These are phyloP conservation scores for Stercorarius parasiticus DNA, from an alignment of 2,113 vertebrate genomes.

Conservation along the genomic window DNA sequence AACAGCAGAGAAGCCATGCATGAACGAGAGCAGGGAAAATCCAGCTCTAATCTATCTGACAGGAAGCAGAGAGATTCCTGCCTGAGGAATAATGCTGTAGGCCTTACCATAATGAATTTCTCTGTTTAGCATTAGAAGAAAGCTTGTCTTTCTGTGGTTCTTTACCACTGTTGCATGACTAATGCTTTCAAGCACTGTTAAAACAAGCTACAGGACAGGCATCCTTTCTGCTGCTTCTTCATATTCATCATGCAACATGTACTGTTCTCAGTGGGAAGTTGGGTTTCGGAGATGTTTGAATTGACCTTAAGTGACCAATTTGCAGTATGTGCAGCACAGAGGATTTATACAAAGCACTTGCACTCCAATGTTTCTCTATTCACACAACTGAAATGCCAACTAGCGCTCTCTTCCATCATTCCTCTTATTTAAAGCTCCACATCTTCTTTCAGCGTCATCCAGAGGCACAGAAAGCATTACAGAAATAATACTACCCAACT, in stretches of 20 bases:
- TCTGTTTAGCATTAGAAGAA: neutral
- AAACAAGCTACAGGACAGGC: neutral
- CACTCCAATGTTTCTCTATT: neutral
- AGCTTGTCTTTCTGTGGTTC: neutral
- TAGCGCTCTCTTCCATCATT: neutral
- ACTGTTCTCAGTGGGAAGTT: neutral
- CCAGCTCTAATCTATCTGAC: neutral
- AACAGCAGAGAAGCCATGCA: neutral
- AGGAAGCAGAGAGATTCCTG: neutral
- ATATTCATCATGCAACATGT: neutral
- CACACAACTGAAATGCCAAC: neutral
- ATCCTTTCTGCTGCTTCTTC: neutral
- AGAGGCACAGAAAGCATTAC: neutral
- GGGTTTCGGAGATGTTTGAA: neutral
- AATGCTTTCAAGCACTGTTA: neutral
- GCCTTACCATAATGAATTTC: neutral
- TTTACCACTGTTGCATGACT: neutral
- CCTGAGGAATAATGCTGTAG: neutral
- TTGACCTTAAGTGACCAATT: neutral
- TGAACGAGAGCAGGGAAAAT: neutral
- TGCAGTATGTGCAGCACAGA: neutral
- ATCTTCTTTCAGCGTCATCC: neutral
- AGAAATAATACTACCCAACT: neutral
- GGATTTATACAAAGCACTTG: neutral
- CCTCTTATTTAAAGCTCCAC: neutral